Percentiles rank a stretch among this genome's conserved stretches.
These are phyloP conservation scores for Melanerpes aurifrons DNA, from an alignment of 2,113 vertebrate species.

Conservation along the genomic window DNA sequence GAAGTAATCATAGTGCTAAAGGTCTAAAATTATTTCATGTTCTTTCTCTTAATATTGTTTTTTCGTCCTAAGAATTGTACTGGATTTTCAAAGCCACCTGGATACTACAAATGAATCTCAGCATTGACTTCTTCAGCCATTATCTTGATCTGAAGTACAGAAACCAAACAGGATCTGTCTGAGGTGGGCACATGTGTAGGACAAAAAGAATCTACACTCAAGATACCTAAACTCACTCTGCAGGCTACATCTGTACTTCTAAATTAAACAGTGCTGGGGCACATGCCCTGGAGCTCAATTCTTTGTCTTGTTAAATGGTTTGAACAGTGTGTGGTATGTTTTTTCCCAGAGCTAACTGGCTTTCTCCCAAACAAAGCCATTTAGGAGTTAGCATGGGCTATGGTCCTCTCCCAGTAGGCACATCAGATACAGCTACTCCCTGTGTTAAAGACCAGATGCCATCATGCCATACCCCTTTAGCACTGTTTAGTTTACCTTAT, in stretches of 20 bases:
- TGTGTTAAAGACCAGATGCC: background rate
- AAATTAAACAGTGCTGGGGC: background rate
- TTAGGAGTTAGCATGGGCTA: background rate
- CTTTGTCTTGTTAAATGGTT: background rate
- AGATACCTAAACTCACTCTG: background rate
- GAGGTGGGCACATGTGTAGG: rapidly evolving
- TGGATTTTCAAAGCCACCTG: constrained; percentile 27
- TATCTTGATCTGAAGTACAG: background rate
- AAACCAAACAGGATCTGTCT: background rate
- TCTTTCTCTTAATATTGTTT: constrained; percentile 20
- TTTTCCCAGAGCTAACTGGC: background rate
- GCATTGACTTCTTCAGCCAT: background rate
- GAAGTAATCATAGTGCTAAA: background rate
- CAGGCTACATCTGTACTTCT: background rate
- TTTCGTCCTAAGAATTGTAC: background rate
- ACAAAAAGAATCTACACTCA: background rate
- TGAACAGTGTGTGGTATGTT: background rate
- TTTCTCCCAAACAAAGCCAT: background rate
- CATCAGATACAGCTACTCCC: background rate
- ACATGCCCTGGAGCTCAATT: background rate
- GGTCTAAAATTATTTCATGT: constrained; percentile 29
- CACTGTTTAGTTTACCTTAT: background rate
- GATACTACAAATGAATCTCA: constrained; percentile 7
- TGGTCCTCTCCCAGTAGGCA: background rate
- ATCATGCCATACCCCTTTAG: background rate